Evolutionary conservation across 2,888 invertebrate genomes (phyloP).

Genomic region (Boloria selene): DNA sequence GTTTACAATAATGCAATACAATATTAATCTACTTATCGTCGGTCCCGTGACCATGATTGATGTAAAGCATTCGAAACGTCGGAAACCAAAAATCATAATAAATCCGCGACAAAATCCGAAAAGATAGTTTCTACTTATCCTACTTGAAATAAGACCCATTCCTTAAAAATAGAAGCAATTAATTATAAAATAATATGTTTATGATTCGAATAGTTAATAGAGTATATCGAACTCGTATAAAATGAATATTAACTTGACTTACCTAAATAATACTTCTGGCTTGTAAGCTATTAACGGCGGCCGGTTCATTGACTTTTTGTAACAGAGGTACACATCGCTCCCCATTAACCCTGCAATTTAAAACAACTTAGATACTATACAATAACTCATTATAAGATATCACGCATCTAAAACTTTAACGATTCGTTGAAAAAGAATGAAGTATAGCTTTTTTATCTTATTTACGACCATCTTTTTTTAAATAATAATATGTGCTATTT

Average conservation of each 20-base stretch:
- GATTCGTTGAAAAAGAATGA: neutral
- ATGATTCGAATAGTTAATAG: no score
- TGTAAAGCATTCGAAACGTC: no score
- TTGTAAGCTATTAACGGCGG: conserved; percentile 96
- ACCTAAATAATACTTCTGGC: conserved; percentile 89
- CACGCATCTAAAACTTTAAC: conserved; percentile 5
- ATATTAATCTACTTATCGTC: no score
- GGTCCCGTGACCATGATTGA: no score
- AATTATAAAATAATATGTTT: no score
- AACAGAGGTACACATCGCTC: conserved; percentile 98
- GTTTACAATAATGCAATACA: no score
- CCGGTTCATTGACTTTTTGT: conserved; percentile 99
- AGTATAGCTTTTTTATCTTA: neutral
- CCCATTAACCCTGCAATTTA: conserved; percentile 87
- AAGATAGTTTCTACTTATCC: no score
- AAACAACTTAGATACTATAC: conserved; percentile 45
- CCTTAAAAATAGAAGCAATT: no score
- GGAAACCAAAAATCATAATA: no score
- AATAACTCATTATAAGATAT: conserved; percentile 10
- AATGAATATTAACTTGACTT: conserved; percentile 37
- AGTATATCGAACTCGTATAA: neutral
- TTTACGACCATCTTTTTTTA: neutral
- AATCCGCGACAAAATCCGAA: no score
- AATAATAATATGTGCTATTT: neutral
- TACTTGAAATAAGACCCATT: no score